A percentile compares a stretch with the other conserved stretches of the same genome.
Evolutionary conservation across 2,113 vertebrate genomes (phyloP).

Genomic region (Crotophaga sulcirostris): DNA sequence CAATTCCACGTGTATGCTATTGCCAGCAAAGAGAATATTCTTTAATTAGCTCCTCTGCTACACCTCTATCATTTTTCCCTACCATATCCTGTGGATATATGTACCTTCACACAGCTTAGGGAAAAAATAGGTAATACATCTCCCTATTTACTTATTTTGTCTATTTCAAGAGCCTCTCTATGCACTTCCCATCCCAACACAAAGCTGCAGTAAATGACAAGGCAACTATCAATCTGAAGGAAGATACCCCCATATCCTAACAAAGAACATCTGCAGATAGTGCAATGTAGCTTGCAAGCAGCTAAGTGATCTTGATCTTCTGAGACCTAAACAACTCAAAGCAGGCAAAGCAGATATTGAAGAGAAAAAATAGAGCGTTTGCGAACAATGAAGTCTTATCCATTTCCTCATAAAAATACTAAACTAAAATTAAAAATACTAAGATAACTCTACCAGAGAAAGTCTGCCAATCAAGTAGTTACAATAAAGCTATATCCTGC

Average conservation of each 20-base stretch:
- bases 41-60: not conserved
- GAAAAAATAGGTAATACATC: not conserved
- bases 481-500: not conserved
- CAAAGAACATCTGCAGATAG: not conserved
- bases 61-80: not conserved
- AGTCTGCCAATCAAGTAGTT: not conserved
- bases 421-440: not conserved
- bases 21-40: not conserved
- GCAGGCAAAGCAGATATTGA: not conserved
- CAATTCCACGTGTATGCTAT: not conserved
- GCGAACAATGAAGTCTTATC: not conserved
- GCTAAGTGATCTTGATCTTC: not conserved
- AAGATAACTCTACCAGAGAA: not conserved
- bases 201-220: not conserved
- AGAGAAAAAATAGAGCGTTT: not conserved
- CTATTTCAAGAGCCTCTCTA: not conserved
- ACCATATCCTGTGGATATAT: not conserved
- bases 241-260: not conserved
- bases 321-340: not conserved
- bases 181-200: not conserved
- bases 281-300: accelerated
- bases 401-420: not conserved
- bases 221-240: not conserved
- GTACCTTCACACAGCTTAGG: not conserved
- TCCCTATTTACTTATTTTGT: not conserved